These are phyloP conservation scores for Lepisosteus osseus DNA, from an alignment of 2,113 vertebrate species.

Conservation along the genomic window DNA sequence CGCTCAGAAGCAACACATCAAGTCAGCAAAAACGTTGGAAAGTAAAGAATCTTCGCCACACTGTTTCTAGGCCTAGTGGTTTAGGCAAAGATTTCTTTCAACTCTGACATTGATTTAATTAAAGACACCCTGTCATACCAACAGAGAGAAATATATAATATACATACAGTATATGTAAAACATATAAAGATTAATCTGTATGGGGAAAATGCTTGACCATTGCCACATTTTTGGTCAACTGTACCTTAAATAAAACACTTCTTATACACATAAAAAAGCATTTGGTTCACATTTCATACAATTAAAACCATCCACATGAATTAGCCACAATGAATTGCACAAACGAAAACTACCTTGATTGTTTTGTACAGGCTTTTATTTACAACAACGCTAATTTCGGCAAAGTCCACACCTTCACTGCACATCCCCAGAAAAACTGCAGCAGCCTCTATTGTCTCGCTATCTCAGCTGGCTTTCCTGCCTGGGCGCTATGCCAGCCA, in stretches of 20 bases:
- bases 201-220: background rate
- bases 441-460: conserved; percentile 45
- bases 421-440: conserved; percentile 41
- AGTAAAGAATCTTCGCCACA: conserved; percentile 71
- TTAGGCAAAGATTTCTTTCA: too few relatives aligned
- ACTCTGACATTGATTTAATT: background rate
- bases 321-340: background rate
- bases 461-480: conserved; percentile 62
- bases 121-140: conserved; percentile 19
- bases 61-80: conserved; percentile 43
- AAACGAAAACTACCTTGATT: background rate
- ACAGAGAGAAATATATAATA: too few relatives aligned
- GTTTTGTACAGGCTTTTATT: conserved; percentile 1
- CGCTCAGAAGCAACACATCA: conserved; percentile 71
- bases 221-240: too few relatives aligned
- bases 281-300: background rate
- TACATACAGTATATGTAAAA: background rate
- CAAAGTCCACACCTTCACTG: conserved; percentile 50
- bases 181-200: background rate
- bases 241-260: too few relatives aligned
- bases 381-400: conserved; percentile 3
- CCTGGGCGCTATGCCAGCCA: conserved; percentile 53
- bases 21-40: conserved; percentile 61
- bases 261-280: too few relatives aligned
- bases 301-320: background rate